These are phyloP conservation scores for Xestia rhomboidea DNA, from an alignment of 2,888 invertebrate genomes.

Conservation along the genomic window DNA sequence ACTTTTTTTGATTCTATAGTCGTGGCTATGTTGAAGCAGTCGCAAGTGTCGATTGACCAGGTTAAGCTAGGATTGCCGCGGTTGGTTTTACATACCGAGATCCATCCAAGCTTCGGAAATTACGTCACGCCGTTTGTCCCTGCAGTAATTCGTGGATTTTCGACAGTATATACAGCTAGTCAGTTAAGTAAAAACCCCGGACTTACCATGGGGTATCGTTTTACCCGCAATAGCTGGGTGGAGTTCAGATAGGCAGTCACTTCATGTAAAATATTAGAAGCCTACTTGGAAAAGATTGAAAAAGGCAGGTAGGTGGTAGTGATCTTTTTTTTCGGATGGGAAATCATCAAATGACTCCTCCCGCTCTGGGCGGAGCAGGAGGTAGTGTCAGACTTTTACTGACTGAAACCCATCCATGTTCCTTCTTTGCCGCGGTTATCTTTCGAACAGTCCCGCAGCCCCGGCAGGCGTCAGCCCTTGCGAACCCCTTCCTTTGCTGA, in stretches of 20 bases:
- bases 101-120: not conserved
- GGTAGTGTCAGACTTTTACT: too few species aligned
- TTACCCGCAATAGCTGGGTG: not conserved
- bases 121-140: not conserved
- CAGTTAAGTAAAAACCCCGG: not conserved
- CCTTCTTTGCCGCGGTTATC: too few species aligned
- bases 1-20: not conserved
- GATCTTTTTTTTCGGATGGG: too few species aligned
- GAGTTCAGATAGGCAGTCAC: not conserved
- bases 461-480: too few species aligned
- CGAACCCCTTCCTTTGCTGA: too few species aligned
- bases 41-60: not conserved
- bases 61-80: not conserved
- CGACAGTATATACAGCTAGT: not conserved
- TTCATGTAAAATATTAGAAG: not conserved
- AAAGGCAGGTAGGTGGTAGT: not conserved
- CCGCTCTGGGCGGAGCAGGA: too few species aligned
- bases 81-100: too few species aligned
- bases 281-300: not conserved
- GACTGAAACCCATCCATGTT: too few species aligned
- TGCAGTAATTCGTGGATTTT: not conserved
- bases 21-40: not conserved
- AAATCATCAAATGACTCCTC: too few species aligned
- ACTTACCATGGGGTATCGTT: not conserved
- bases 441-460: too few species aligned